These are phyloP conservation scores for Synergus japonicus DNA, from an alignment of 2,888 invertebrate genomes.

Conservation along the genomic window DNA sequence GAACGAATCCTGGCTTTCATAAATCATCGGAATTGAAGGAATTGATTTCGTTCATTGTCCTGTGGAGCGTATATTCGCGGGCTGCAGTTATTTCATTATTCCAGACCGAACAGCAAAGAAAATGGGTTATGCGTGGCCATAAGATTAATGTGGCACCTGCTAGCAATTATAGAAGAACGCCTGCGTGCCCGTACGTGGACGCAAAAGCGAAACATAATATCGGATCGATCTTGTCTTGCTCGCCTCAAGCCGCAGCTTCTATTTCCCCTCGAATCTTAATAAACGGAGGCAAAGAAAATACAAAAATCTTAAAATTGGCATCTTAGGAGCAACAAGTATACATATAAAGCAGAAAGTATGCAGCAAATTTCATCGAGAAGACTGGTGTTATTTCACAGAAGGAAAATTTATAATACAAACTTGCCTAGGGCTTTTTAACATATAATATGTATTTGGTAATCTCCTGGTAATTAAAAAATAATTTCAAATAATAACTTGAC, in stretches of 20 bases:
- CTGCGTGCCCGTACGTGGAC: constrained; percentile 21
- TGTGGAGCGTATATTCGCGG: constrained; percentile 40
- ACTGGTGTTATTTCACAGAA: neutral
- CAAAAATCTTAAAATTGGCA: neutral
- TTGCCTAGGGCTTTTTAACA: no score
- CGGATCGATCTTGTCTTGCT: constrained; percentile 54
- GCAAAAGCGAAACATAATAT: constrained; percentile 46
- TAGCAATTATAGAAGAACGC: constrained; percentile 60
- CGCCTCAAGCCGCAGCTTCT: constrained; percentile 51
- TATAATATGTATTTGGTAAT: no score
- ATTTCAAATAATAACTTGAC: neutral
- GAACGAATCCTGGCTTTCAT: constrained; percentile 1
- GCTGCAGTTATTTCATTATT: constrained; percentile 62
- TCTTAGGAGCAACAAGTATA: neutral
- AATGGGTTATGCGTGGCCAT: constrained; percentile 63
- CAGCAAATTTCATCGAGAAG: neutral
- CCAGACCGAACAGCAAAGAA: constrained; percentile 56
- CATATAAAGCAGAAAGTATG: neutral
- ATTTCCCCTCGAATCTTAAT: constrained; percentile 57
- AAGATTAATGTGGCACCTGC: constrained; percentile 69
- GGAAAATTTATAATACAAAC: neutral
- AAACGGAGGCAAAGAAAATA: constrained; percentile 29
- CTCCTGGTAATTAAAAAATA: neutral
- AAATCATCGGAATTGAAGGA: constrained; percentile 54
- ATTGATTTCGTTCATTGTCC: constrained; percentile 61